Percentiles rank a stretch among this genome's conserved stretches.
Conservation (phyloP, 2,797 vertebrate genomes). For the Acanthiza pusilla region DNA sequence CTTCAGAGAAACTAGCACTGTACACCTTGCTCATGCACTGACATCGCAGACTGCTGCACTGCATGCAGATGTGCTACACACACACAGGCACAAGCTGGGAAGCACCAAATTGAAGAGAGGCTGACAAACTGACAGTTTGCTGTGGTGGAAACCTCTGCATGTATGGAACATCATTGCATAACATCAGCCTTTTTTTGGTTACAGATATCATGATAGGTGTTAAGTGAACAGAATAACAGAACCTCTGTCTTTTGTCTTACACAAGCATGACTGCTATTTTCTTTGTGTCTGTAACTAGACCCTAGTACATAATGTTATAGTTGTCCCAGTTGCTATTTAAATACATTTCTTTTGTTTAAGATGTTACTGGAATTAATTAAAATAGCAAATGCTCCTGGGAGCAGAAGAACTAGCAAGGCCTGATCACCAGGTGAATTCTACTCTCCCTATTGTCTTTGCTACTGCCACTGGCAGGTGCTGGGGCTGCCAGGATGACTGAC, state of each 20-base stretch:
- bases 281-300: neutral
- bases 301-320: neutral
- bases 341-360: neutral
- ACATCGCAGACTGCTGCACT: accelerated
- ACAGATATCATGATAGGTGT: neutral
- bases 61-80: neutral
- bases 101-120: neutral
- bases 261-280: neutral
- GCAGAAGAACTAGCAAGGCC: neutral
- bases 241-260: neutral
- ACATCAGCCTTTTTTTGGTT: neutral
- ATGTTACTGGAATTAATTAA: neutral
- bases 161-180: neutral
- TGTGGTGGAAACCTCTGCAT: neutral
- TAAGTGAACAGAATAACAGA: neutral
- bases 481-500: accelerated
- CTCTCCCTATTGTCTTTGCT: neutral
- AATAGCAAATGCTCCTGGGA: neutral
- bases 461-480: accelerated
- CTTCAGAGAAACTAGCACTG: neutral
- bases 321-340: neutral
- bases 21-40: neutral
- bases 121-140: neutral
- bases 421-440: neutral
- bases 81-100: neutral